Evolutionary conservation across 1,140 invertebrate genomes (phyloP), one percentile per base, ranked within the genome.

Genomic region (Drosophila quadrilineata): DNA sequence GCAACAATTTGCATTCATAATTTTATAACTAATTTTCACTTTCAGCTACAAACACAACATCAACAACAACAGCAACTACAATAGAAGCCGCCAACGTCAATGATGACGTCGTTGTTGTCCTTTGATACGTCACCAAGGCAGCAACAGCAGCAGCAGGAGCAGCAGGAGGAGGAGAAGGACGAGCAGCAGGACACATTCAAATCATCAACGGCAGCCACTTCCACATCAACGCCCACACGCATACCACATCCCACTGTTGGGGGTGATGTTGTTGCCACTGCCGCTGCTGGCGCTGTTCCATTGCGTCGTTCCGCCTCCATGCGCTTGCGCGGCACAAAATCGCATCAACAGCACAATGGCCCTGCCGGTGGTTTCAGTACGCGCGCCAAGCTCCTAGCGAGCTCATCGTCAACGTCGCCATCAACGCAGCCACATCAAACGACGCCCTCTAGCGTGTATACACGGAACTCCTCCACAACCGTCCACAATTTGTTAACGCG

Each of bases 241-340:
- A 82, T 85, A 66, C 85, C 86, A 60, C 68, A 82, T 75, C 71
- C 68, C 12, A 38, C 36, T 9, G 38, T 33, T 49, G 58, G 46
- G 19, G 28, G 16, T 35, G 35, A 48, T 16, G 58, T 36, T 24
- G 36, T 53, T 28, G n/a, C n/a, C n/a, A n/a, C n/a, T n/a, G n/a
- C n/a, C n/a, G n/a, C n/a, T n/a, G n/a, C n/a, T n/a, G n/a, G n/a
- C n/a, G n/a, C n/a, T n/a, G 43, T 58, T 64, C 56, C 62, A 41
- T 52, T 88, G 10, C 76, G 60, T 0, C 79, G 85, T 70, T 88
- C 85, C 67, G 72, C 64, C 3, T 68, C 84, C n/a, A 40, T 88
- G 86, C 86, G 86, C 14, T 40, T 88, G 86, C 86, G 86, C 71
- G 71, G 58, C 33, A 71, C 57, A 43, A 71, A 76, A 66, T 35